phyloP scores from a whole-genome alignment of 35 echinoderm and acorn worm genomes.

The Apostichopus parvimensis region DNA sequence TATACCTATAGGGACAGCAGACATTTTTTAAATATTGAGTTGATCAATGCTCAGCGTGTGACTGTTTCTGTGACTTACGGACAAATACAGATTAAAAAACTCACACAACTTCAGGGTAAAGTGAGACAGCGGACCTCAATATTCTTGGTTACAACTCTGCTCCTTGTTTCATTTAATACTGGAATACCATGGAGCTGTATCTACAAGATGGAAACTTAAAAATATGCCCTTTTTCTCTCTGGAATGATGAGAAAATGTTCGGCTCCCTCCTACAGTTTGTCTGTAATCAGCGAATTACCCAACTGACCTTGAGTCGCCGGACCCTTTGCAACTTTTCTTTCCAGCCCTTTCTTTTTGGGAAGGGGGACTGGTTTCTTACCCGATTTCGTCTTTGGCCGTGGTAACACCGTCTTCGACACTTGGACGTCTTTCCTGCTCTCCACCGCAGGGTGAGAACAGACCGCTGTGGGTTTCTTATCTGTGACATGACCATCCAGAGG shows the following conservation, averaged over 20 bases:
- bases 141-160: too few species aligned
- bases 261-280: neutral
- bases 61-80: too few species aligned
- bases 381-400: neutral
- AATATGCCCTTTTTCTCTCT: neutral
- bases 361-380: conserved; percentile 51
- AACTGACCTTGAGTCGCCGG: neutral
- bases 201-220: neutral
- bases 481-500: neutral
- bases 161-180: neutral
- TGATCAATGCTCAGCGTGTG: too few species aligned
- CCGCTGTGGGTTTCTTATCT: neutral
- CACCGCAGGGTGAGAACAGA: neutral
- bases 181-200: conserved; percentile 51
- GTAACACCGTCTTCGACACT: neutral
- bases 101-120: too few species aligned
- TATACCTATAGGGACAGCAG: too few species aligned
- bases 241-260: neutral
- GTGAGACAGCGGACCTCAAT: too few species aligned
- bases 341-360: conserved; percentile 36
- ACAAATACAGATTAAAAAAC: too few species aligned
- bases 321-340: neutral
- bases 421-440: neutral
- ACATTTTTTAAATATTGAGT: too few species aligned
- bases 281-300: conserved; percentile 23